Conservation (phyloP, 2,113 vertebrate species). For the Phocoena sinus region DNA sequence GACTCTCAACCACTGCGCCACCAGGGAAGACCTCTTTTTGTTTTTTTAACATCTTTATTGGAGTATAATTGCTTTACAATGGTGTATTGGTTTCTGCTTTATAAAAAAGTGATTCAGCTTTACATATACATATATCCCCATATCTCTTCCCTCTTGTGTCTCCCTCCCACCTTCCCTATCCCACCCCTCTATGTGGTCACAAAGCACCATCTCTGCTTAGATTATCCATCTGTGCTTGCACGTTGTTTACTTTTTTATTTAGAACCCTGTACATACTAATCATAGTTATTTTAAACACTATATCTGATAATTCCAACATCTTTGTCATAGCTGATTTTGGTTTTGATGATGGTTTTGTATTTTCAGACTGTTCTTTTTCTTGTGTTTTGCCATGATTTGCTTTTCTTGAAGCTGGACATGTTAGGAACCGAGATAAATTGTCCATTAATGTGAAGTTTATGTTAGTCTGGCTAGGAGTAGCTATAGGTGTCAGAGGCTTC, state of each 20-base stretch:
- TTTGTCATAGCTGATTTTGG: not conserved
- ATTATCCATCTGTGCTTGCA: not conserved
- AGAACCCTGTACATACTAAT: not conserved
- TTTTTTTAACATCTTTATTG: too few relatives aligned
- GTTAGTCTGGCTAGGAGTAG: not conserved
- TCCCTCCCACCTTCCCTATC: too few relatives aligned
- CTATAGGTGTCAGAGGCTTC: not conserved
- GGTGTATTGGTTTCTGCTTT: too few relatives aligned
- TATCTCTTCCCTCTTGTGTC: too few relatives aligned
- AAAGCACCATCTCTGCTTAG: not conserved
- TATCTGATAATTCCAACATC: not conserved
- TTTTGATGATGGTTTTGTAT: not conserved
- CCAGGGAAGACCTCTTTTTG: too few relatives aligned
- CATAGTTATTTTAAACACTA: not conserved
- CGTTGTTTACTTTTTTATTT: not conserved
- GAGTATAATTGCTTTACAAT: too few relatives aligned
- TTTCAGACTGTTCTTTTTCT: not conserved
- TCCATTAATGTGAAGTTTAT: not conserved
- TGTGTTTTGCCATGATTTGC: not conserved
- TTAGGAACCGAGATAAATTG: not conserved
- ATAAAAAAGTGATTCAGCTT: too few relatives aligned
- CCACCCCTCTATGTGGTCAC: too few relatives aligned
- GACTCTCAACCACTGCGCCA: too few relatives aligned
- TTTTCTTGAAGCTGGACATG: not conserved
- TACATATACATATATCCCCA: too few relatives aligned